Evolutionary conservation across 2,113 vertebrate species (phyloP).

Genomic region (Laticauda laticaudata): DNA sequence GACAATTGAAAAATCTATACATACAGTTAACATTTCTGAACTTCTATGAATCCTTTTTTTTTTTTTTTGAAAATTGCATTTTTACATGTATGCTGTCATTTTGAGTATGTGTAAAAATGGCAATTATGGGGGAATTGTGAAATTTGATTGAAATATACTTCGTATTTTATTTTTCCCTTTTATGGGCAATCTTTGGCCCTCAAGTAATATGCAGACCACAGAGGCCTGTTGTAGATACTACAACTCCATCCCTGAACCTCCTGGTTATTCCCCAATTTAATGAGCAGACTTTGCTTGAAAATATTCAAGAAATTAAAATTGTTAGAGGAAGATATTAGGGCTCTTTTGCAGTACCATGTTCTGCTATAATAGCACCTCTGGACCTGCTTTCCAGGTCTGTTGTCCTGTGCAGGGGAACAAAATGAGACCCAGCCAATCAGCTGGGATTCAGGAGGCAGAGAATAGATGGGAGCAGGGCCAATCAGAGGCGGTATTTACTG

Average conservation of each 20-base stretch:
- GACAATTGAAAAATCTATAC: neutral
- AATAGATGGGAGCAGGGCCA: too few relatives aligned
- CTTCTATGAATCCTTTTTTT: neutral
- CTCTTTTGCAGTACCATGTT: neutral
- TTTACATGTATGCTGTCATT: neutral
- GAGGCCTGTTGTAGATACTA: neutral
- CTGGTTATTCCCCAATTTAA: neutral
- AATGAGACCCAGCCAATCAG: too few relatives aligned
- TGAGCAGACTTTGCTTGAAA: neutral
- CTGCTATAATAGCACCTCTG: neutral
- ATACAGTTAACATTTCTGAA: neutral
- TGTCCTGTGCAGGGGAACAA: too few relatives aligned
- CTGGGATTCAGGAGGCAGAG: too few relatives aligned
- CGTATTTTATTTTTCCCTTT: neutral
- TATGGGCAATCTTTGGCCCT: neutral
- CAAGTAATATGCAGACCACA: neutral
- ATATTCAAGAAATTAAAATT: neutral
- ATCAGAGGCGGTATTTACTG: too few relatives aligned
- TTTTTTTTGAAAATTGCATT: neutral
- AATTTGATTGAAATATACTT: neutral
- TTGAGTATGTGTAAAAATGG: neutral
- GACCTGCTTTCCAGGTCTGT: neutral
- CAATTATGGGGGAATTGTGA: neutral
- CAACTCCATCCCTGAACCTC: neutral
- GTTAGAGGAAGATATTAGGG: neutral